phyloP scores from a whole-genome alignment of 2,113 vertebrate genomes.

The Rhabdornis inornatus region DNA sequence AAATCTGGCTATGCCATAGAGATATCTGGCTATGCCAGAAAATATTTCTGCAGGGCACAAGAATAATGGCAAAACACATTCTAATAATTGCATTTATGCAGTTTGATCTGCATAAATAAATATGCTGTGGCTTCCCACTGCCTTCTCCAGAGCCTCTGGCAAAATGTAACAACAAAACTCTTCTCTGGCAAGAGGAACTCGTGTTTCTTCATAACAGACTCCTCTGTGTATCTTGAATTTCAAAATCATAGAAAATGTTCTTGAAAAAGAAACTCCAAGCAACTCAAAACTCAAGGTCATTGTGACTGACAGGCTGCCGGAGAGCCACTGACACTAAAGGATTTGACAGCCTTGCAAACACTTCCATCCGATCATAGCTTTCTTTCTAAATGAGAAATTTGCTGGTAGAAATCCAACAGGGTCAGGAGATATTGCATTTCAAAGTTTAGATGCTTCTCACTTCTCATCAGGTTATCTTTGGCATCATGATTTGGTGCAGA shows the following conservation, averaged over 20 bases:
- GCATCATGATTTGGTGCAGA: not conserved
- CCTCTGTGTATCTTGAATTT: not conserved
- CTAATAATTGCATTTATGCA: not conserved
- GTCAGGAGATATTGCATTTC: not conserved
- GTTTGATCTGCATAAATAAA: not conserved
- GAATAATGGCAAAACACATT: not conserved
- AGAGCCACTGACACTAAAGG: not conserved
- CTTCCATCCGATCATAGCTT: not conserved
- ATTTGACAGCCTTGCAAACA: slow-evolving; percentile 10
- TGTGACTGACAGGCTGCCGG: slow-evolving; percentile 4
- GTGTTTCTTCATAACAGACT: not conserved
- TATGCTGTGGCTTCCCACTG: not conserved
- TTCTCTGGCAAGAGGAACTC: not conserved
- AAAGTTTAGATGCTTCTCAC: not conserved
- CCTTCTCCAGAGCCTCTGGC: not conserved
- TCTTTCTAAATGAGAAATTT: slow-evolving; percentile 5
- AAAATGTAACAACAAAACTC: not conserved
- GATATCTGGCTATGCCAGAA: not conserved
- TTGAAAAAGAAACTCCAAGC: not conserved
- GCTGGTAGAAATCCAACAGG: not conserved
- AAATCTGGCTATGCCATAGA: not conserved
- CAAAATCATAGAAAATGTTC: not conserved
- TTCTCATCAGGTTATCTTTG: not conserved
- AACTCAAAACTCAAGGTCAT: not conserved
- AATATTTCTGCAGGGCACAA: not conserved